phyloP scores from a whole-genome alignment of 1,140 invertebrate genomes.

The Atta texana region DNA sequence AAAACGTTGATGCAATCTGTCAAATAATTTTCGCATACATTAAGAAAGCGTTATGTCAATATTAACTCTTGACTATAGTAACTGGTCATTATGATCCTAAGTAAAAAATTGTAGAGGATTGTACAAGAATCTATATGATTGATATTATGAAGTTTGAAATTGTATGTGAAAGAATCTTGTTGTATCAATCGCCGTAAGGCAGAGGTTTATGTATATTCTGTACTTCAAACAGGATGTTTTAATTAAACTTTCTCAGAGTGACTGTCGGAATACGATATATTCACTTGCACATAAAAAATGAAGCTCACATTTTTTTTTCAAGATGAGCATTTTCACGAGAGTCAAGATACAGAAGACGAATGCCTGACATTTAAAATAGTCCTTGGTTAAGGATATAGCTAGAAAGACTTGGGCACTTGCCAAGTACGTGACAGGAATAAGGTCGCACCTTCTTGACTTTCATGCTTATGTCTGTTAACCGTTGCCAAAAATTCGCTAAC shows the following conservation, averaged over 20 bases:
- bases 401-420: constrained; percentile 57
- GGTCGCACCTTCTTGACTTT: constrained; percentile 62
- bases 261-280: neutral
- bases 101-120: no score
- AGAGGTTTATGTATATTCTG: no score
- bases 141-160: no score
- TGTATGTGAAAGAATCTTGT: no score
- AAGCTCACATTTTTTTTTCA: constrained; percentile 21
- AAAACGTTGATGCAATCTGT: neutral
- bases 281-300: neutral
- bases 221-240: no score
- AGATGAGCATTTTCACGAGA: neutral
- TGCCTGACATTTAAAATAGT: constrained; percentile 70
- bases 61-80: neutral
- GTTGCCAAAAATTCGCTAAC: constrained; percentile 57
- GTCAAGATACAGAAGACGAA: constrained; percentile 39
- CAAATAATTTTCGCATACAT: neutral
- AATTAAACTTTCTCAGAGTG: neutral
- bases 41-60: neutral
- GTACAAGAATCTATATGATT: no score
- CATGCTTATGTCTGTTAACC: no score
- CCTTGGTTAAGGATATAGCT: constrained; percentile 58
- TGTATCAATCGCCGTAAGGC: no score
- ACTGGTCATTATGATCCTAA: no score
- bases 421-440: constrained; percentile 73